Conservation (phyloP, 2,888 invertebrate species). For the Drosophila formosana region DNA sequence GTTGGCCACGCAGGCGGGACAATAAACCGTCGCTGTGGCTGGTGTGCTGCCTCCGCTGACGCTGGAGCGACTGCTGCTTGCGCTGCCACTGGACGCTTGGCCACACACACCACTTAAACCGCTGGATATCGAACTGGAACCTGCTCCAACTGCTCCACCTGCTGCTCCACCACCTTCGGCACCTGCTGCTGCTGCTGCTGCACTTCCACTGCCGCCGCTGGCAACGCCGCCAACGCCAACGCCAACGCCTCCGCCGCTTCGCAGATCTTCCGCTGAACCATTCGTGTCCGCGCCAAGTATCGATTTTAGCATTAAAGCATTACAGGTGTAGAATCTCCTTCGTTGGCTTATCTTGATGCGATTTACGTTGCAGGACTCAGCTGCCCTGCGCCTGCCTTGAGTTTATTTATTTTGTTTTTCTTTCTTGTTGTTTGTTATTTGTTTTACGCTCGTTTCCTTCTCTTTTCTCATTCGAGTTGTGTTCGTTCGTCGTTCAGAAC, state of each 20-base stretch:
- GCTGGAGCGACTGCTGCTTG: conserved; percentile 14
- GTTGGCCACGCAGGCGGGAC: conserved; percentile 68
- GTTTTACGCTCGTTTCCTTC: not conserved
- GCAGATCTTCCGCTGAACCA: conserved; percentile 76
- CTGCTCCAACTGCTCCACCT: conserved; percentile 33
- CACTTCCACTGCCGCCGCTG: conserved; percentile 43
- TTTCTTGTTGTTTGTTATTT: conserved; percentile 36
- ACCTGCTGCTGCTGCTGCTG: conserved; percentile 37
- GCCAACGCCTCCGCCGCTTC: conserved; percentile 68
- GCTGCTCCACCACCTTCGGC: conserved; percentile 33
- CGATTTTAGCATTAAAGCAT: conserved; percentile 85
- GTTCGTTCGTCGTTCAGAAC: conserved; percentile 9
- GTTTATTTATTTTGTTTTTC: not conserved
- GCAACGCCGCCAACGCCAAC: conserved; percentile 61
- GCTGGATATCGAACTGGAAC: conserved; percentile 65
- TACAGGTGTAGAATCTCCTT: conserved; percentile 79
- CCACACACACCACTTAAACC: conserved; percentile 60
- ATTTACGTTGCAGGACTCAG: conserved; percentile 44
- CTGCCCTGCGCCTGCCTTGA: conserved; percentile 23
- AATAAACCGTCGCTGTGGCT: conserved; percentile 57
- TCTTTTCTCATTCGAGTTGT: conserved; percentile 7
- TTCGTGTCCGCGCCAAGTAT: conserved; percentile 82
- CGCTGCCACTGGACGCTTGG: conserved; percentile 47
- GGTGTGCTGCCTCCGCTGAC: conserved; percentile 63
- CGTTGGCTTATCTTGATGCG: conserved; percentile 74